phyloP scores from a whole-genome alignment of 2,888 invertebrate species.

The Epicampocera succincta region DNA sequence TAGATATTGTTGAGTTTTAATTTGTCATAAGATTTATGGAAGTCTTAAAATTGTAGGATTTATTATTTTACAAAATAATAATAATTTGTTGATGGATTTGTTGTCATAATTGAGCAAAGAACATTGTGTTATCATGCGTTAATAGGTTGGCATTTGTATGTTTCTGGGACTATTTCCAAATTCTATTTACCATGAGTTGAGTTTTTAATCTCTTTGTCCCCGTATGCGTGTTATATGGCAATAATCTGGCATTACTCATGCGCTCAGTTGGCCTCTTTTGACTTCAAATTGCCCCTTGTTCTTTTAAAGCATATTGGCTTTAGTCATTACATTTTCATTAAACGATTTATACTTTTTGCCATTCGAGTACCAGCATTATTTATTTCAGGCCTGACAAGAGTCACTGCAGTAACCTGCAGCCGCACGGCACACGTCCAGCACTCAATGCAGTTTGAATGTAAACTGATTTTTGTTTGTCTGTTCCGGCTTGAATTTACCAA shows the following conservation, averaged over 20 bases:
- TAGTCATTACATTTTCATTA: conserved; percentile 4
- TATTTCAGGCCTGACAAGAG: not conserved
- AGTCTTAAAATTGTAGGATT: not conserved
- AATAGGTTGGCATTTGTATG: too few species aligned
- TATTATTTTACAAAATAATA: not conserved
- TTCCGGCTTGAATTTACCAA: conserved; percentile 7
- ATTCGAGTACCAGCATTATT: not conserved
- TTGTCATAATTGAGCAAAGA: too few species aligned
- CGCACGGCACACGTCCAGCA: not conserved
- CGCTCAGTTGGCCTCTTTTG: too few species aligned
- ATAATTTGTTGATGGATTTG: too few species aligned
- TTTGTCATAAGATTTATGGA: conserved; percentile 16
- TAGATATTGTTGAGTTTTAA: conserved; percentile 23
- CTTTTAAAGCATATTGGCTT: conserved; percentile 6
- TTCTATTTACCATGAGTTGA: not conserved
- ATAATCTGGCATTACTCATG: not conserved
- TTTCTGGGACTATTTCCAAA: too few species aligned
- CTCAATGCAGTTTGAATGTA: not conserved
- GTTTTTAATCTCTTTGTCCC: not conserved
- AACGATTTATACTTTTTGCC: not conserved
- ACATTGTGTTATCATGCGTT: too few species aligned
- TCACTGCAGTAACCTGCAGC: not conserved
- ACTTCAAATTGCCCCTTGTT: too few species aligned
- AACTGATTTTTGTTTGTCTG: conserved; percentile 14
- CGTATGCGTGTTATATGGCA: too few species aligned